Conservation (phyloP, 2,888 invertebrate genomes). For the Stenichneumon culpator region DNA sequence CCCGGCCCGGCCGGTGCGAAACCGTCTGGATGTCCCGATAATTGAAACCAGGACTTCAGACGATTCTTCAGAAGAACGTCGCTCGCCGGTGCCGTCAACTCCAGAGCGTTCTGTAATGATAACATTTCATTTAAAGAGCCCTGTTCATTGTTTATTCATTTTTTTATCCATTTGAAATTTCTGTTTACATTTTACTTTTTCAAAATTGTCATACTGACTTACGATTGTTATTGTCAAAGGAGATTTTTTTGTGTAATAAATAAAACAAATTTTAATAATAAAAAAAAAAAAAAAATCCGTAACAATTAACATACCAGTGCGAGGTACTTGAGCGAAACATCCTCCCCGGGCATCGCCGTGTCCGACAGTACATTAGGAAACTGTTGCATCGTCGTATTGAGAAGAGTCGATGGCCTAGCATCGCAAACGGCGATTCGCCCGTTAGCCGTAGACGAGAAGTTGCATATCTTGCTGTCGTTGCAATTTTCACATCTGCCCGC, state of each 20-base stretch:
- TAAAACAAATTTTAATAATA: too few relatives aligned
- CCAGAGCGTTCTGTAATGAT: constrained; percentile 92
- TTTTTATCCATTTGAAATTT: neutral
- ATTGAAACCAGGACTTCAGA: constrained; percentile 92
- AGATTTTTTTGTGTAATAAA: neutral
- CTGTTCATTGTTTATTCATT: neutral
- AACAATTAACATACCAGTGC: constrained; percentile 79
- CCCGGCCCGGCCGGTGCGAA: constrained; percentile 97
- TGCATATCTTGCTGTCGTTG: constrained; percentile 32
- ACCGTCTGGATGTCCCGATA: constrained; percentile 97
- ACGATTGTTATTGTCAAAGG: neutral
- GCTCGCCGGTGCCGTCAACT: constrained; percentile 95
- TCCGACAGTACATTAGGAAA: constrained; percentile 81
- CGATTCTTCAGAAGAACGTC: constrained; percentile 92
- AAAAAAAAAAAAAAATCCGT: too few relatives aligned
- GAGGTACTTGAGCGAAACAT: constrained; percentile 82
- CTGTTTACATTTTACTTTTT: neutral
- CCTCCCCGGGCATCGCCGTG: constrained; percentile 80
- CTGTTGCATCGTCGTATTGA: constrained; percentile 76
- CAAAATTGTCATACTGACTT: neutral
- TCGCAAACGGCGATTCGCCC: constrained; percentile 26
- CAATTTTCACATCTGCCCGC: constrained; percentile 69
- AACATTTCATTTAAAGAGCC: neutral
- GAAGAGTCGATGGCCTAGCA: constrained; percentile 46
- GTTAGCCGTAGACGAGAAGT: neutral